Evolutionary conservation across 2,797 vertebrate species (phyloP).

Genomic region (Intellagama lesueurii): DNA sequence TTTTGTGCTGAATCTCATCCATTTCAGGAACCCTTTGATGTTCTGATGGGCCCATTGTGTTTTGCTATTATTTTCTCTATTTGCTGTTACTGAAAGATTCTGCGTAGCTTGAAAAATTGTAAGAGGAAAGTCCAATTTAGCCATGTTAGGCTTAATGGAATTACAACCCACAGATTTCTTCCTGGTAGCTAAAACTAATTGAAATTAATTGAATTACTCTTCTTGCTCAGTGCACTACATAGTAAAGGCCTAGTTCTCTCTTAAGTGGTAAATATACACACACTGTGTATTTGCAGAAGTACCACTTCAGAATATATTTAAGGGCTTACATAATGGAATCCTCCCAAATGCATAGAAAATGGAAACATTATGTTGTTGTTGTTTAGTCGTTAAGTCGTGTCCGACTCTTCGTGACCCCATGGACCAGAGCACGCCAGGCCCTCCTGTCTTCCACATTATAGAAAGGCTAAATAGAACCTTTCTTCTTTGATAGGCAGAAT

Average conservation of each 20-base stretch:
- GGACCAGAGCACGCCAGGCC: too few relatives aligned
- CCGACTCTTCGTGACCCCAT: too few relatives aligned
- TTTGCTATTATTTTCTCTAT: slow-evolving; percentile 6
- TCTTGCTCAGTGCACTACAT: background rate
- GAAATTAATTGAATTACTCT: slow-evolving; percentile 27
- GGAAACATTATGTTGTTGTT: too few relatives aligned
- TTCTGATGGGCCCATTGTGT: background rate
- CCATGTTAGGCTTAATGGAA: slow-evolving; percentile 18
- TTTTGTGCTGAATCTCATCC: background rate
- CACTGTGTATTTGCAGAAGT: background rate
- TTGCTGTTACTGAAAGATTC: background rate
- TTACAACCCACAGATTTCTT: slow-evolving; percentile 14
- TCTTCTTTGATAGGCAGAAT: background rate
- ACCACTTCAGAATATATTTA: background rate
- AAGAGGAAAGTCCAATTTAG: slow-evolving; percentile 17
- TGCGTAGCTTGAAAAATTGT: slow-evolving; percentile 17
- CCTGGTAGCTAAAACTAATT: slow-evolving; percentile 4
- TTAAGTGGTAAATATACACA: background rate
- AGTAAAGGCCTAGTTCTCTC: background rate
- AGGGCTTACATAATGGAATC: background rate
- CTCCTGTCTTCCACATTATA: background rate
- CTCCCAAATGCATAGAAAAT: background rate
- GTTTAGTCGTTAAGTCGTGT: too few relatives aligned
- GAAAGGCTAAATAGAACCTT: background rate
- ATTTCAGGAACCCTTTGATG: background rate